Evolutionary conservation across 2,888 invertebrate genomes (phyloP).

Genomic region (Epinotia nisella): DNA sequence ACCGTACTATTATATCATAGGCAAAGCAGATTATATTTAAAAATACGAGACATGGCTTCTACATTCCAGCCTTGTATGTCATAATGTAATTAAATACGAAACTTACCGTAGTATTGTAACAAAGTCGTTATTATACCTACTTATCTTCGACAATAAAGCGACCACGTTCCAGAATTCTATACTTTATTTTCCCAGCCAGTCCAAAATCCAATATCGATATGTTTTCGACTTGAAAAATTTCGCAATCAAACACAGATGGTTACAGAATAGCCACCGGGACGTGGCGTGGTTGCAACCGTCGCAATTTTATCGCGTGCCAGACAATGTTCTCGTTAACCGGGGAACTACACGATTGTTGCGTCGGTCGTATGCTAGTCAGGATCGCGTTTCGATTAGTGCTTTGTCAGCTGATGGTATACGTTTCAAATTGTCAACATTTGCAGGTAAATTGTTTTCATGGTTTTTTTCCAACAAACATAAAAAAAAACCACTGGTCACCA

Average conservation of each 20-base stretch:
- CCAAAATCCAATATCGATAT: not conserved
- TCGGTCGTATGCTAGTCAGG: not conserved
- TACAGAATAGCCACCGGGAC: constrained; percentile 1
- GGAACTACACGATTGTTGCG: constrained; percentile 3
- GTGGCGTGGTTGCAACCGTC: constrained; percentile 13
- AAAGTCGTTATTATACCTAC: not conserved
- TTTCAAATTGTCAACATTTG: not conserved
- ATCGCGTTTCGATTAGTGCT: constrained; percentile 5
- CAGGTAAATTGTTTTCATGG: no score
- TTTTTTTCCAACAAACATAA: no score
- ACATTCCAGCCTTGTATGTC: no score
- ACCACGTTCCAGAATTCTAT: no score
- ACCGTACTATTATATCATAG: no score
- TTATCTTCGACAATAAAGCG: no score
- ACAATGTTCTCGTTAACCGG: constrained; percentile 16
- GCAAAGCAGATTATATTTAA: no score
- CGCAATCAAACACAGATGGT: constrained; percentile 2
- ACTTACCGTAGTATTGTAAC: no score
- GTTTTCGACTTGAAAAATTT: not conserved
- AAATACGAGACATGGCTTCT: no score
- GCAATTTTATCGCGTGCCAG: constrained; percentile 9
- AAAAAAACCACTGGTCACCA: no score
- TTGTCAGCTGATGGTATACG: not conserved
- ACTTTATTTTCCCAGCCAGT: not conserved
- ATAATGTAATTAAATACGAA: no score